Percentiles rank a stretch among this genome's conserved stretches.
Conservation (phyloP, 2,888 invertebrate species). For the Luffia ferchaultella region DNA sequence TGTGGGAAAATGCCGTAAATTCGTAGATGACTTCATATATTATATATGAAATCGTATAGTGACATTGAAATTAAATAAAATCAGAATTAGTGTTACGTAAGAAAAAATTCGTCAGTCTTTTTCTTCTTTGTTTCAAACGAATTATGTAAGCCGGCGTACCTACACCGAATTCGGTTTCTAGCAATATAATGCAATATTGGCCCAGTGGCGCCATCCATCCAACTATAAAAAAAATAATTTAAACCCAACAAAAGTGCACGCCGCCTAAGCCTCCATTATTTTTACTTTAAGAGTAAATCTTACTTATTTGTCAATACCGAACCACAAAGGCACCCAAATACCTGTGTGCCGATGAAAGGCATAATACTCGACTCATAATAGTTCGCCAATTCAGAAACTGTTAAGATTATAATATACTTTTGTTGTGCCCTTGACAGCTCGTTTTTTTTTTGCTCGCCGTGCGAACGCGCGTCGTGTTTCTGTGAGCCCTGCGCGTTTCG, state of each 20-base stretch:
- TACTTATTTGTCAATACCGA: constrained; percentile 64
- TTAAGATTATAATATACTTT: constrained; percentile 63
- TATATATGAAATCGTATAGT: no score
- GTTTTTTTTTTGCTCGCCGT: constrained; percentile 37
- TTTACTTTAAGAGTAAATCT: constrained; percentile 55
- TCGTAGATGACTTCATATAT: no score
- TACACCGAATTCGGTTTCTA: no score
- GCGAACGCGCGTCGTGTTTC: constrained; percentile 35
- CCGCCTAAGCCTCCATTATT: constrained; percentile 58
- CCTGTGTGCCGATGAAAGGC: constrained; percentile 55
- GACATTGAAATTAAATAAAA: no score
- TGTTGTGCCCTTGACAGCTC: constrained; percentile 55
- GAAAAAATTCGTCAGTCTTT: no score
- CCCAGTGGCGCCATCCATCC: constrained; percentile 47
- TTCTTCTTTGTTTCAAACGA: no score
- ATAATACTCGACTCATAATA: constrained; percentile 64
- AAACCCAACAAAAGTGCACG: constrained; percentile 29
- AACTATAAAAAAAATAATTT: constrained; percentile 25
- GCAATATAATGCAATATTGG: constrained; percentile 53
- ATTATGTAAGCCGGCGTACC: no score
- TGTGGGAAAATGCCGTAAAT: no score
- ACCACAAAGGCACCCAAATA: constrained; percentile 63
- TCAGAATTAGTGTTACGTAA: no score
- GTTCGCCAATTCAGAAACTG: constrained; percentile 57
- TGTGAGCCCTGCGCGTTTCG: constrained; percentile 25